phyloP scores from a whole-genome alignment of 1,140 invertebrate species.

The Euwallacea similis region DNA sequence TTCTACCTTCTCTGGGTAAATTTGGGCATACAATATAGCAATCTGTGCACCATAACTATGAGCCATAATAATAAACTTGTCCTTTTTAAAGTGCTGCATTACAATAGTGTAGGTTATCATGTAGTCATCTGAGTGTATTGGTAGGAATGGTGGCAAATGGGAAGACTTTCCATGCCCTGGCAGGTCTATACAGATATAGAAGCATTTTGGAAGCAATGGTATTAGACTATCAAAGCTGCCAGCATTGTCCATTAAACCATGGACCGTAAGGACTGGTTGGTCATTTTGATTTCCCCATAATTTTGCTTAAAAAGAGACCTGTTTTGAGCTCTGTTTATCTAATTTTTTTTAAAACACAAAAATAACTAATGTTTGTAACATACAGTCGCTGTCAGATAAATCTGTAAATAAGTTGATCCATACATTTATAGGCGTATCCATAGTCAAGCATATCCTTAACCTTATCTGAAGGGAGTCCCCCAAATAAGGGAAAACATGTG shows the following conservation, averaged over 20 bases:
- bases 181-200: conserved; percentile 68
- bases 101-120: conserved; percentile 58
- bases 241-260: conserved; percentile 68
- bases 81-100: conserved; percentile 59
- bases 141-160: conserved; percentile 58
- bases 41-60: conserved; percentile 64
- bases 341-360: too few relatives aligned
- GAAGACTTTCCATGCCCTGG: conserved; percentile 72
- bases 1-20: conserved; percentile 58
- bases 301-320: conserved; percentile 57
- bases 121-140: conserved; percentile 56
- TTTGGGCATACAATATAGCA: conserved; percentile 52
- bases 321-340: too few relatives aligned
- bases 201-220: conserved; percentile 59
- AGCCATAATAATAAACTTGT: conserved; percentile 55
- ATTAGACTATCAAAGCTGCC: conserved; percentile 68
- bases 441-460: too few relatives aligned
- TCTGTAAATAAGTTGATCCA: too few relatives aligned
- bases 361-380: not conserved
- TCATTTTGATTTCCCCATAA: conserved; percentile 62
- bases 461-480: too few relatives aligned
- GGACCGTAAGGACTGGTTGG: conserved; percentile 61
- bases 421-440: too few relatives aligned
- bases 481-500: too few relatives aligned
- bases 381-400: too few relatives aligned